Percentiles rank a stretch among this genome's conserved stretches.
Conservation (phyloP, 2,113 vertebrate genomes). For the Phainopepla nitens region DNA sequence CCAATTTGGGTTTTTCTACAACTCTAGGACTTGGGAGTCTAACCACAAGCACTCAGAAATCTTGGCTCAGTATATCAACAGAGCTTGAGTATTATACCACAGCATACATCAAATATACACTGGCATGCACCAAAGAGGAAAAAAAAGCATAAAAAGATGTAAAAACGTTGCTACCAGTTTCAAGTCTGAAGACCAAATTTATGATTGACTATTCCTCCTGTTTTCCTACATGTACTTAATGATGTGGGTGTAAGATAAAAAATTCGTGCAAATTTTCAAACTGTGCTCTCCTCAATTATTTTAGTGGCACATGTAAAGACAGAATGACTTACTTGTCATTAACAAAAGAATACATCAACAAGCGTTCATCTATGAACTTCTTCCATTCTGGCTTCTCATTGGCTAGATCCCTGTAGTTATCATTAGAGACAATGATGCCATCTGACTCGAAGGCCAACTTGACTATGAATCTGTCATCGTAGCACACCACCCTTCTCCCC, state of each 20-base stretch:
- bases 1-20: background rate
- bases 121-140: background rate
- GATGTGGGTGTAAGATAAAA: background rate
- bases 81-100: background rate
- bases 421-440: slow-evolving; percentile 96
- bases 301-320: background rate
- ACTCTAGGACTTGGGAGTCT: background rate
- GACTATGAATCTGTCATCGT: slow-evolving; percentile 95
- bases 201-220: background rate
- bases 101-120: background rate
- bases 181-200: background rate
- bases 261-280: background rate
- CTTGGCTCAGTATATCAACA: background rate
- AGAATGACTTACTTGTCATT: slow-evolving; percentile 91
- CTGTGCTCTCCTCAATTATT: background rate
- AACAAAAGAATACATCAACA: slow-evolving; percentile 98
- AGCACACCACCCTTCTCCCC: slow-evolving; percentile 94
- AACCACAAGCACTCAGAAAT: background rate
- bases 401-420: slow-evolving; percentile 95
- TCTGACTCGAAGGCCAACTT: slow-evolving; percentile 95
- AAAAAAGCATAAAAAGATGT: background rate
- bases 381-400: slow-evolving; percentile 98
- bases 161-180: background rate
- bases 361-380: slow-evolving; percentile 94
- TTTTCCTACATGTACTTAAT: background rate